phyloP scores from a whole-genome alignment of 92 coral and sea anemone species.

The Siderastrea radians region DNA sequence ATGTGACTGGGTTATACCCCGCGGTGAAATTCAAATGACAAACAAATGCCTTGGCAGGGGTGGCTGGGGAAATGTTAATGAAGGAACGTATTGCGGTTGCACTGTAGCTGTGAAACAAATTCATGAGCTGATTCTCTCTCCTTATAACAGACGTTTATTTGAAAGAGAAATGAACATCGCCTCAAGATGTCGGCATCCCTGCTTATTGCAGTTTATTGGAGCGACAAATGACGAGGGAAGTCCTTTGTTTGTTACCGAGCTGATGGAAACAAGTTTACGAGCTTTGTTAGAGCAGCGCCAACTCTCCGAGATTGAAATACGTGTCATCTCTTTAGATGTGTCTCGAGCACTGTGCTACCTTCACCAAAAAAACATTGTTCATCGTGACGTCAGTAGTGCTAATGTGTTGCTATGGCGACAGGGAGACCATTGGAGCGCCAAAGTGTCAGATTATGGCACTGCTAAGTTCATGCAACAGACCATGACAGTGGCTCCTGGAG shows the following conservation, averaged over 20 bases:
- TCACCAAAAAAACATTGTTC: conserved; percentile 65
- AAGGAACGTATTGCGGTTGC: conserved; percentile 30
- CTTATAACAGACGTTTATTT: conserved; percentile 68
- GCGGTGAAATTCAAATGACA: conserved; percentile 19
- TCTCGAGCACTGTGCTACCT: conserved; percentile 66
- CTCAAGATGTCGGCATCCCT: conserved; percentile 79
- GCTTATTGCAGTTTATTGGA: conserved; percentile 66
- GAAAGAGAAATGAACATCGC: conserved; percentile 81
- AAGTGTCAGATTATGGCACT: conserved; percentile 79
- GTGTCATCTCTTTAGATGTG: conserved; percentile 55
- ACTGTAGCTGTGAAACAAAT: conserved; percentile 77
- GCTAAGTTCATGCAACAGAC: conserved; percentile 70
- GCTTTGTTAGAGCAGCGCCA: conserved; percentile 41
- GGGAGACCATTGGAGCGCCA: conserved; percentile 58
- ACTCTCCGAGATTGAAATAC: conserved; percentile 38
- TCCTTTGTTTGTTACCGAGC: too few species aligned
- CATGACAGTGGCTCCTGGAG: conserved; percentile 82
- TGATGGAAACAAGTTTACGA: conserved; percentile 66
- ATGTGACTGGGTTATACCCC: conserved; percentile 35
- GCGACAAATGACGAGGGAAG: conserved; percentile 58
- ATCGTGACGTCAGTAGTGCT: conserved; percentile 76
- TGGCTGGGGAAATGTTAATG: conserved; percentile 25
- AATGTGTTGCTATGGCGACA: conserved; percentile 73
- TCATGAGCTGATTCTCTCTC: conserved; percentile 76
- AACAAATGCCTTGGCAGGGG: conserved; percentile 23